Evolutionary conservation across 1,140 invertebrate genomes (phyloP).

Genomic region (Bombus haemorrhoidalis): DNA sequence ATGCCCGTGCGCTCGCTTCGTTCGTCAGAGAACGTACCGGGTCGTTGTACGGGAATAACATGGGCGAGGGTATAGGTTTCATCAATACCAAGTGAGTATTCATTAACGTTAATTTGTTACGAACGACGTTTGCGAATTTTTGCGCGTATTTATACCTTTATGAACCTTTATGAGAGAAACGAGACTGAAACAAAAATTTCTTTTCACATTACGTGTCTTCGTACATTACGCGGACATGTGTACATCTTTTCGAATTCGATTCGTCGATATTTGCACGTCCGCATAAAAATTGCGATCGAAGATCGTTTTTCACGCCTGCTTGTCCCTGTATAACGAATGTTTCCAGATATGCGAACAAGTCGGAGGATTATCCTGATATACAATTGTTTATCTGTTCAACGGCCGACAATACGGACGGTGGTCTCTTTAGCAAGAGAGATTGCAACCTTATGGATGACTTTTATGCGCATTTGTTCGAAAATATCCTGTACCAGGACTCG

Average conservation of each 20-base stretch:
- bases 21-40: constrained; percentile 85
- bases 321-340: too few species aligned
- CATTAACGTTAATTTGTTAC: too few species aligned
- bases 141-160: accelerated
- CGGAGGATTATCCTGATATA: constrained; percentile 85
- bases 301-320: too few species aligned
- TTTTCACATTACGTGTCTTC: too few species aligned
- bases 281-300: too few species aligned
- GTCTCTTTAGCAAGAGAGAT: constrained; percentile 86
- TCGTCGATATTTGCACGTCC: too few species aligned
- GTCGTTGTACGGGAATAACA: constrained; percentile 86
- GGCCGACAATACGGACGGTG: constrained; percentile 90
- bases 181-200: too few species aligned
- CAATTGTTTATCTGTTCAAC: constrained; percentile 89
- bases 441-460: constrained; percentile 87
- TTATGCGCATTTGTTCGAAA: constrained; percentile 87
- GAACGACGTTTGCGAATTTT: too few species aligned
- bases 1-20: constrained; percentile 81
- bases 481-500: constrained; percentile 83
- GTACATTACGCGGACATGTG: too few species aligned
- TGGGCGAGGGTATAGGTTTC: constrained; percentile 90
- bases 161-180: too few species aligned
- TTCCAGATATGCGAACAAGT: constrained; percentile 84
- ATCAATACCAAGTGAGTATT: constrained; percentile 85
- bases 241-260: too few species aligned